Evolutionary conservation across 2,113 vertebrate species (phyloP), one percentile per base, ranked within the genome.

Genomic region (Orthonyx spaldingii): DNA sequence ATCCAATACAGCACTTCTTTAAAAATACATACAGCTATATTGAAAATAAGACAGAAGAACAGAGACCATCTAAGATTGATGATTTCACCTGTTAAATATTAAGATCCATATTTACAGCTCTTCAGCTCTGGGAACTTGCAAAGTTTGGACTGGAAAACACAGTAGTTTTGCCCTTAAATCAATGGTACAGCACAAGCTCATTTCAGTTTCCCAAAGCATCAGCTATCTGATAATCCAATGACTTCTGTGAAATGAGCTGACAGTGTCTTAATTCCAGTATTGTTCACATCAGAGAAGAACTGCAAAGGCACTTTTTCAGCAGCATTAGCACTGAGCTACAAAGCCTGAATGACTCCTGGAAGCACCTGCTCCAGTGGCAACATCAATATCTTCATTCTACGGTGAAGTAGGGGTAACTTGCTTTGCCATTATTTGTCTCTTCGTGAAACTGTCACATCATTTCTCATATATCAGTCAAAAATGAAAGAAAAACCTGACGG

Each of bases 41-140:
- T 87, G 92, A 68, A 97, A 96, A 76, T 2, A 53, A 83, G 96
- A 94, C 20, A 91, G 87, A 85, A 77, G 94, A 94, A 94, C 3
- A 90, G 90, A 84, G 93, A 86, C 83, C 87, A 80, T 10, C 6
- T 20, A 66, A 97, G 97, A 98, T 76, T 87, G 93, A 98, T 97
- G 84, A 94, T 53, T 60, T 24, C 16, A 74, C 80, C 79, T 89
- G 94, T 97, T 98, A 98, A 98, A 98, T 98, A 98, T 98, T 98
- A 96, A 98, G 97, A 96, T 84, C 81, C 57, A 16, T 98, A 97
- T 98, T 97, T 97, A 97, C 97, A 94, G 94, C 89, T 94, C 76
- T 76, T 81, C 76, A 44, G 75, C 82, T 79, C 28, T 33, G 70
- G 68, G 66, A 90, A 75, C n/a, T 86, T 9, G 27, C 0, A 41